Conservation (phyloP, 2,113 vertebrate species). For the Neotoma lepida region DNA sequence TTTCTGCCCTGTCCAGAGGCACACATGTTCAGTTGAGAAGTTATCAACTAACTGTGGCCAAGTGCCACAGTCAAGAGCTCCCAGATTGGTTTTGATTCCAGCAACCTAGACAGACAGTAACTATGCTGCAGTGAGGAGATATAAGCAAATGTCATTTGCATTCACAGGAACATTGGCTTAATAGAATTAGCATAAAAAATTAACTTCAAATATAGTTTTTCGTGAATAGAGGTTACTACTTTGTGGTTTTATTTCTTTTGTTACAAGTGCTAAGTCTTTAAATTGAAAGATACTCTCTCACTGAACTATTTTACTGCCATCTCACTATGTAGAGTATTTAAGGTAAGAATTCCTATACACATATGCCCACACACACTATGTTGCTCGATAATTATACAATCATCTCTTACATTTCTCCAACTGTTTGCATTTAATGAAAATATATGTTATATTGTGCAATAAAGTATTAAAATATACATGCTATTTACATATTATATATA, state of each 20-base stretch:
- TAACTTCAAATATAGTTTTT: conserved; percentile 2
- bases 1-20: not conserved
- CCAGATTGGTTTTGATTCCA: not conserved
- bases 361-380: not conserved
- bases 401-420: not conserved
- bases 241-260: not conserved
- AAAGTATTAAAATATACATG: not conserved
- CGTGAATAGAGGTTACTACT: not conserved
- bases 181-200: not conserved
- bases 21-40: not conserved
- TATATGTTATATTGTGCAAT: not conserved
- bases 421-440: not conserved
- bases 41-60: not conserved
- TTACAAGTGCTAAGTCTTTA: not conserved
- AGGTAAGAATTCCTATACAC: not conserved
- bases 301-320: not conserved
- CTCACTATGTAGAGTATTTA: not conserved
- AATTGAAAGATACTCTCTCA: not conserved
- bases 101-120: not conserved
- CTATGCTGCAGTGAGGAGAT: not conserved
- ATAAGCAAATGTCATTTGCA: not conserved
- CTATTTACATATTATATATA: not conserved
- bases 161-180: not conserved
- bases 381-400: not conserved
- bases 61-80: not conserved